Evolutionary conservation across 2,888 invertebrate species (phyloP).

Genomic region (Mechanitis messenoides): DNA sequence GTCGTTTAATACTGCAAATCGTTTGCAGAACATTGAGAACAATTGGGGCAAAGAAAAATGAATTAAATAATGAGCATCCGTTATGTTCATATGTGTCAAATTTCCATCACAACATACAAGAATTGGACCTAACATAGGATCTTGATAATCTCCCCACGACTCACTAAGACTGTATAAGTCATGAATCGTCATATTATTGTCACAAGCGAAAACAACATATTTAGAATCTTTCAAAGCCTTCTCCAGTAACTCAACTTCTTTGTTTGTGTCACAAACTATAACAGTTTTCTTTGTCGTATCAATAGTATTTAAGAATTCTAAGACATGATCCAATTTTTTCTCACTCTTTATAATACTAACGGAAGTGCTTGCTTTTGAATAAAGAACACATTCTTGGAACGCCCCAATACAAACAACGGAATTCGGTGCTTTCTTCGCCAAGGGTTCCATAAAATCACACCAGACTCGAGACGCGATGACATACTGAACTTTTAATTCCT

Average conservation of each 20-base stretch:
- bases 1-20: constrained; percentile 81
- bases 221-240: constrained; percentile 40
- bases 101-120: constrained; percentile 83
- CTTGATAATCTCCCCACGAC: constrained; percentile 55
- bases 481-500: constrained; percentile 73
- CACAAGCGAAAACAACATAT: constrained; percentile 47
- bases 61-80: constrained; percentile 80
- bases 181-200: constrained; percentile 56
- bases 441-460: constrained; percentile 75
- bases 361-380: constrained; percentile 73
- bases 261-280: constrained; percentile 77
- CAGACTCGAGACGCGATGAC: constrained; percentile 79
- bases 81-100: constrained; percentile 78
- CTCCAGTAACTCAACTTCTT: constrained; percentile 70
- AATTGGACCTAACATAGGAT: constrained; percentile 64
- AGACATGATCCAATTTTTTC: constrained; percentile 60
- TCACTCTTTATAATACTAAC: constrained; percentile 54
- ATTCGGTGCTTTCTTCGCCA: constrained; percentile 74
- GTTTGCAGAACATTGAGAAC: constrained; percentile 81
- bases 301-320: constrained; percentile 68
- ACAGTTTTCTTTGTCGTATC: constrained; percentile 73
- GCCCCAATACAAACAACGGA: constrained; percentile 83
- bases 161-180: constrained; percentile 57
- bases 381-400: constrained; percentile 84
- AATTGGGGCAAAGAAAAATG: constrained; percentile 82